Evolutionary conservation across 2,888 invertebrate species (phyloP).

Genomic region (Caenorhabditis becei): DNA sequence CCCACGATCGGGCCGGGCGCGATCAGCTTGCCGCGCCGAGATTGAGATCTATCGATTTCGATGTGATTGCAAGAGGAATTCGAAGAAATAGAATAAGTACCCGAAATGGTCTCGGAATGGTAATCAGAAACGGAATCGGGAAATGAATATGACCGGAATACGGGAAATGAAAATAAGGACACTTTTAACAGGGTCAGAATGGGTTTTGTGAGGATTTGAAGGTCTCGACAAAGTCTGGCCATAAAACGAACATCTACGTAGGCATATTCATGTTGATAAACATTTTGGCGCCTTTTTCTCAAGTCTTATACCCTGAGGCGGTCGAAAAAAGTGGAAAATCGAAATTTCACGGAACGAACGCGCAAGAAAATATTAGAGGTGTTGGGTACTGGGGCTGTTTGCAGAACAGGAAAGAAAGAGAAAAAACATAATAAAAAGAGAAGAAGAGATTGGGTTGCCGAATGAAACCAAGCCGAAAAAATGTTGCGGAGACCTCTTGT

Average conservation of each 20-base stretch:
- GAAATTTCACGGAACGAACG: constrained; percentile 7
- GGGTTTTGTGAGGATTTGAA: neutral
- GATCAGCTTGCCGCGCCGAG: constrained; percentile 41
- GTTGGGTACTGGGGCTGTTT: constrained; percentile 30
- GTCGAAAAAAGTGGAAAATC: neutral
- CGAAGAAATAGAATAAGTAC: constrained; percentile 2
- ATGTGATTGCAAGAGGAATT: no score
- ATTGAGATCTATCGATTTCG: constrained; percentile 56
- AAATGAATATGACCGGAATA: no score
- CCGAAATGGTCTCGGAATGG: no score
- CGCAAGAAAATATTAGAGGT: constrained; percentile 18
- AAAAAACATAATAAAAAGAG: constrained; percentile 18
- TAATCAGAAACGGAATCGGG: constrained; percentile 5
- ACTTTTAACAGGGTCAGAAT: neutral
- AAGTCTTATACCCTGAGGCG: no score
- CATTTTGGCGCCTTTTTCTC: neutral
- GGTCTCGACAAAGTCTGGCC: neutral
- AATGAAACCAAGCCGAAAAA: constrained; percentile 44
- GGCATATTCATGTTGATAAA: constrained; percentile 11
- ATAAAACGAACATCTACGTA: neutral
- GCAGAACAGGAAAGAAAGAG: constrained; percentile 20
- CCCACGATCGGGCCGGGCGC: constrained; percentile 40
- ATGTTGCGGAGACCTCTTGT: constrained; percentile 13
- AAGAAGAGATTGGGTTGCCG: constrained; percentile 49
- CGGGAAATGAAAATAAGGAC: neutral